Evolutionary conservation across 2,113 vertebrate species (phyloP), one percentile per base, ranked within the genome.

Genomic region (Ceyx melanurus): DNA sequence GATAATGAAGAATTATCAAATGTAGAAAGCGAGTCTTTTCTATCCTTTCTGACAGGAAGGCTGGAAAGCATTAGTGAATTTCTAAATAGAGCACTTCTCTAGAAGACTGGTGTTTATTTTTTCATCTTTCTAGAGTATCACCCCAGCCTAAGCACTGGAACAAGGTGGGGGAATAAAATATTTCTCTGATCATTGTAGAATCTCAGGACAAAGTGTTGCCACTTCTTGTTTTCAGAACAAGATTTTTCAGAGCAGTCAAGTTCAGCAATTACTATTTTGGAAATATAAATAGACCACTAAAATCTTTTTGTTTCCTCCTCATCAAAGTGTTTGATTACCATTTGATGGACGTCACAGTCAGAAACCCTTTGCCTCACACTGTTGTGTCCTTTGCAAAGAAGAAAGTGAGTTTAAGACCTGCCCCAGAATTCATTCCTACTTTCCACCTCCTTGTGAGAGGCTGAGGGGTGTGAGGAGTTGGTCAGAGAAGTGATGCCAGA

Each of bases 211-310:
- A 87, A 76, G 71, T 54, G 53, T 57, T 91, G n/a, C 81, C 72
- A 18, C 81, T 73, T 61, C 48, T 67, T 89, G 73, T 82, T 92
- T 87, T 89, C 71, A 92, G 93, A 94, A 87, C 66, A 94, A 89
- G 80, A 78, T 11, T 85, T 93, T 93, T 89, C 48, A 65, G 74
- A 85, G 71, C 66, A 93, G 58, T 76, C 29, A 82, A 85, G 66
- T 93, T 93, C 89, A 94, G 66, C 84, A 95, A 95, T 93, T 70
- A 89, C 84, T 94, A 85, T 92, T 94, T 91, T 92, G 42, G 89
- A 92, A 82, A 85, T 89, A 91, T 93, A 61, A 85, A 89, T 0
- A 0, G 78, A 87, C 87, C 71, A 82, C 89, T 89, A 89, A 94
- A 86, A 79, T 91, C 87, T 89, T 92, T 79, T 87, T 82, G 11